A percentile compares a stretch with the other conserved stretches of the same genome.
phyloP scores from a whole-genome alignment of 1,140 invertebrate genomes.

The Macrosteles quadrilineatus region DNA sequence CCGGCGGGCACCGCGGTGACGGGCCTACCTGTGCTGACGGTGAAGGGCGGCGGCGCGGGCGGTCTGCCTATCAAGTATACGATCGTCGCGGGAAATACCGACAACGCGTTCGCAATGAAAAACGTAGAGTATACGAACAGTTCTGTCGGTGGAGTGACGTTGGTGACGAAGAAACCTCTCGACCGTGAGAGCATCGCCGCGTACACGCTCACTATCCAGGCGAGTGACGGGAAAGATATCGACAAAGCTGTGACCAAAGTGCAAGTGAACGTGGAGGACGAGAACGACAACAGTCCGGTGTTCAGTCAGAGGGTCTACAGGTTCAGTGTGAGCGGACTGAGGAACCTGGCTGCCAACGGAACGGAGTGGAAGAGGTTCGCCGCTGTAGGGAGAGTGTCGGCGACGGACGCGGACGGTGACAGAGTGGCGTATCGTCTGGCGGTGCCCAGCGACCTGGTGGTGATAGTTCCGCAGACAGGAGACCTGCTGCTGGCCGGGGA shows the following conservation, averaged over 20 bases:
- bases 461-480: slow-evolving; percentile 90
- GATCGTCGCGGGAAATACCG: slow-evolving; percentile 71
- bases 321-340: slow-evolving; percentile 67
- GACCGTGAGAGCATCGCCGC: slow-evolving; percentile 69
- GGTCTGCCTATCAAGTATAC: slow-evolving; percentile 69
- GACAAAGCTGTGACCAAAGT: slow-evolving; percentile 74
- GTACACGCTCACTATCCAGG: slow-evolving; percentile 73
- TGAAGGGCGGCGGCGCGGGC: slow-evolving; percentile 48
- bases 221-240: slow-evolving; percentile 69
- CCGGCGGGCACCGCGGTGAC: slow-evolving; percentile 66
- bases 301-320: slow-evolving; percentile 77
- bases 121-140: slow-evolving; percentile 56
- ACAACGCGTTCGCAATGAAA: slow-evolving; percentile 68
- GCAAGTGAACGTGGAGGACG: slow-evolving; percentile 72
- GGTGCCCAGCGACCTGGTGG: slow-evolving; percentile 74
- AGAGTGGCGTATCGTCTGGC: slow-evolving; percentile 78
- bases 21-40: slow-evolving; percentile 65
- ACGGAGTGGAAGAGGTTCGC: slow-evolving; percentile 70
- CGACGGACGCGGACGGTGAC: slow-evolving; percentile 84
- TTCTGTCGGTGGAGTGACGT: slow-evolving; percentile 59
- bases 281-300: slow-evolving; percentile 87
- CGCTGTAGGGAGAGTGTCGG: slow-evolving; percentile 76
- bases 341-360: slow-evolving; percentile 50
- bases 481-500: slow-evolving; percentile 80
- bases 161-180: slow-evolving; percentile 70